Conservation (phyloP, 1,140 invertebrate genomes). For the Heliconius himera region DNA sequence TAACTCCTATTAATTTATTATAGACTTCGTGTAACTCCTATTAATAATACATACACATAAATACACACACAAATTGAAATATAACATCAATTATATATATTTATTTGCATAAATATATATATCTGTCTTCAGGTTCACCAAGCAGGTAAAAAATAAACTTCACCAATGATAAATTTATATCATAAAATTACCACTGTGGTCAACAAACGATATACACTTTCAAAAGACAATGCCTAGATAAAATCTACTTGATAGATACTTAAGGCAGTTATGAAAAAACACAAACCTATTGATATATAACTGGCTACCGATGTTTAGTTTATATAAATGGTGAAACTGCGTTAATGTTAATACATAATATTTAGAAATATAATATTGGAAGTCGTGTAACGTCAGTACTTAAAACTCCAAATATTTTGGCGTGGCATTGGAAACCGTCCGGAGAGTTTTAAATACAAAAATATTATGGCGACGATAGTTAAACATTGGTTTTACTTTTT, state of each 20-base stretch:
- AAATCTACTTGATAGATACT: neutral
- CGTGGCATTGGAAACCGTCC: conserved; percentile 3
- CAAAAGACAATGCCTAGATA: neutral
- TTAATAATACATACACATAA: no score
- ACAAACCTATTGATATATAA: neutral
- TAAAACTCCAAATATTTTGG: neutral
- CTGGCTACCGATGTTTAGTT: neutral
- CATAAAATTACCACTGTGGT: no score
- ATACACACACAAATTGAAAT: no score
- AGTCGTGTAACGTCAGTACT: neutral
- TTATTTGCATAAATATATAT: no score
- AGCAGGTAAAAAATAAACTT: no score
- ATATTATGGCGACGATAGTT: neutral
- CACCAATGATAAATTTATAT: no score
- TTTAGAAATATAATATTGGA: neutral
- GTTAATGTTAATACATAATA: neutral
- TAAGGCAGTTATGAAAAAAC: neutral
- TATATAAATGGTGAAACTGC: neutral
- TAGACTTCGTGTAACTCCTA: no score
- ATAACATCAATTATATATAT: neutral
- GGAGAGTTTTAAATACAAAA: neutral
- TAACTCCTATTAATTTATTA: neutral
- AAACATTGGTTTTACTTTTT: conserved; percentile 5
- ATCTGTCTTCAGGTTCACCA: no score
- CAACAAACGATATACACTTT: no score